A percentile compares a stretch with the other conserved stretches of the same genome.
phyloP scores from a whole-genome alignment of 2,113 vertebrate species.

The Lanius collurio region DNA sequence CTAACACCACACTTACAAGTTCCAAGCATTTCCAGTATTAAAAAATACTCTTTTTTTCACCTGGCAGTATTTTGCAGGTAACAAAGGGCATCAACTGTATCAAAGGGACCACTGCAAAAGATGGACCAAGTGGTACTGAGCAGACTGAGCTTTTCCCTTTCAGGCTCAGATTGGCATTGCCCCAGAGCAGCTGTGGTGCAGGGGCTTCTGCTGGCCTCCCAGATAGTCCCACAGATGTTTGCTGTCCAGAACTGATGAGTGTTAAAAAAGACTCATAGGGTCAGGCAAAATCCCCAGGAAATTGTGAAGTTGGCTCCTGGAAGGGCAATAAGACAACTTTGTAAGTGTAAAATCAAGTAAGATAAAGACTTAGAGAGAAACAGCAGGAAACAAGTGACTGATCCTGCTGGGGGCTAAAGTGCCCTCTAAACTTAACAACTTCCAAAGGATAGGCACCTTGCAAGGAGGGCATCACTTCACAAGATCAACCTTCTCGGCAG shows the following conservation, averaged over 20 bases:
- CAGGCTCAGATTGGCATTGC: not conserved
- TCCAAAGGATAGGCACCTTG: not conserved
- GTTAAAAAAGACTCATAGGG: not conserved
- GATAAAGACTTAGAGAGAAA: not conserved
- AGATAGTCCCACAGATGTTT: not conserved
- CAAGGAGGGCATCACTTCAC: slow-evolving; percentile 1
- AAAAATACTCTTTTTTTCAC: not conserved
- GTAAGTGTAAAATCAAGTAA: slow-evolving; percentile 40
- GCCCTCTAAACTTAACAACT: slow-evolving; percentile 51
- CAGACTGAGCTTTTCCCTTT: not conserved
- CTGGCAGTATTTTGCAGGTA: not conserved
- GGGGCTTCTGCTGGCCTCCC: not conserved
- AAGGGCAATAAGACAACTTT: slow-evolving; percentile 15
- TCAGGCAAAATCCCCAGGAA: not conserved
- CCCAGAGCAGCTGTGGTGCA: not conserved
- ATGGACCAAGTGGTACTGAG: not conserved
- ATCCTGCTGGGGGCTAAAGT: slow-evolving; percentile 39
- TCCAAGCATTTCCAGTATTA: not conserved
- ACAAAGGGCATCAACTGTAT: not conserved
- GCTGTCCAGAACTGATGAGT: not conserved
- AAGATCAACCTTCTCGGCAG: not conserved
- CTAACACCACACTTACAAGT: not conserved
- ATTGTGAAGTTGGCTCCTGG: not conserved
- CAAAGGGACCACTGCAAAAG: slow-evolving; percentile 1
- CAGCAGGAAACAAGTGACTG: slow-evolving; percentile 24